phyloP scores from a whole-genome alignment of 2,113 vertebrate genomes.

The Dinomys branickii region DNA sequence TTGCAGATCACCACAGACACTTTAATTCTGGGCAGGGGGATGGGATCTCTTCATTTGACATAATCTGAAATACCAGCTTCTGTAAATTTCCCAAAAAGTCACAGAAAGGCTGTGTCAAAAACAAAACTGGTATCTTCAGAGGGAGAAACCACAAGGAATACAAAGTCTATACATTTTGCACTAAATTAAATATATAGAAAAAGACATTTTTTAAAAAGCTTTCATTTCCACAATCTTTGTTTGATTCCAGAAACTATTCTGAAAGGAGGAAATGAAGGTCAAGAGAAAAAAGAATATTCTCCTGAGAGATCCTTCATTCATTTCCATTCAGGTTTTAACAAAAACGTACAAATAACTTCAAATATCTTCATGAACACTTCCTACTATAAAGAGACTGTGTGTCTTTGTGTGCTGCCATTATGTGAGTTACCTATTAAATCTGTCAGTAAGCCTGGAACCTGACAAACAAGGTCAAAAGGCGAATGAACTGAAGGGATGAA shows the following conservation, averaged over 20 bases:
- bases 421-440: neutral
- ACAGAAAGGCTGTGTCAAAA: neutral
- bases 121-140: neutral
- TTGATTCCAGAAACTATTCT: slow-evolving; percentile 29
- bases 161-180: neutral
- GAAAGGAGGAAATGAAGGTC: neutral
- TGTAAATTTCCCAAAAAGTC: slow-evolving; percentile 20
- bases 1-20: neutral
- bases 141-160: neutral
- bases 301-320: neutral
- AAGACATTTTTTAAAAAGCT: neutral
- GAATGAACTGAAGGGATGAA: neutral
- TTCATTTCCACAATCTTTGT: neutral
- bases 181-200: neutral
- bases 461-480: slow-evolving; percentile 18
- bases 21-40: neutral
- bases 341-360: slow-evolving; percentile 34
- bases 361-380: neutral
- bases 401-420: neutral
- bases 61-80: neutral
- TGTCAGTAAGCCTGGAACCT: neutral
- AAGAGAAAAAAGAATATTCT: neutral
- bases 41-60: neutral
- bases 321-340: neutral
- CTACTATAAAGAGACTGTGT: neutral